Evolutionary conservation across 2,797 vertebrate genomes (phyloP).

Genomic region (Hypotaenidia philippensis): DNA sequence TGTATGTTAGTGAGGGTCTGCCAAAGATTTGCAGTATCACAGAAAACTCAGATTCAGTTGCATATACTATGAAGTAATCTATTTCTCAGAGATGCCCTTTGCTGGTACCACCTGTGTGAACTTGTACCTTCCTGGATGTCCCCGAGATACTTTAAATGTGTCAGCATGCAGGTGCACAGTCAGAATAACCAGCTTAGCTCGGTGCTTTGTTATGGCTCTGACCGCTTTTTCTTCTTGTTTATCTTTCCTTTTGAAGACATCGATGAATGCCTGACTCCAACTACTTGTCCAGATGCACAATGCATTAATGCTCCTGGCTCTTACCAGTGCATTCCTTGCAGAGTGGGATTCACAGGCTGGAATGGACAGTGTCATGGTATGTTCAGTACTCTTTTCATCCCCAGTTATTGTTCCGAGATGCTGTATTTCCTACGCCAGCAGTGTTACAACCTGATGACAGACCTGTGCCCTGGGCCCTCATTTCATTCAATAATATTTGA

Average conservation of each 20-base stretch:
- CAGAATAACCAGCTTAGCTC: background rate
- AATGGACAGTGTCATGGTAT: slow-evolving; percentile 90
- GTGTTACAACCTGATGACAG: background rate
- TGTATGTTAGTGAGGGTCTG: background rate
- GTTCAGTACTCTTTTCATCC: slow-evolving; percentile 41
- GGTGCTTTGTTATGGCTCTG: background rate
- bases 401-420: background rate
- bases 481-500: background rate
- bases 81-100: background rate
- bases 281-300: slow-evolving; percentile 87
- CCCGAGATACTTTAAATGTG: background rate
- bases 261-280: slow-evolving; percentile 87
- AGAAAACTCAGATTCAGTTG: background rate
- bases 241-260: slow-evolving; percentile 82
- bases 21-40: background rate
- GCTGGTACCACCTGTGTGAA: background rate
- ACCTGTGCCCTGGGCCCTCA: background rate
- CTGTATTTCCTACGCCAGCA: background rate
- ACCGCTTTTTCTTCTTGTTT: background rate
- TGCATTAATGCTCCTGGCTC: slow-evolving; percentile 89
- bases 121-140: background rate
- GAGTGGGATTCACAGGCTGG: slow-evolving; percentile 87
- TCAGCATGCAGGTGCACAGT: background rate
- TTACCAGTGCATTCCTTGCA: slow-evolving; percentile 89
- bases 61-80: background rate